These are phyloP conservation scores for Odontamblyopus rebecca DNA, from an alignment of 2,797 vertebrate species.

Conservation along the genomic window DNA sequence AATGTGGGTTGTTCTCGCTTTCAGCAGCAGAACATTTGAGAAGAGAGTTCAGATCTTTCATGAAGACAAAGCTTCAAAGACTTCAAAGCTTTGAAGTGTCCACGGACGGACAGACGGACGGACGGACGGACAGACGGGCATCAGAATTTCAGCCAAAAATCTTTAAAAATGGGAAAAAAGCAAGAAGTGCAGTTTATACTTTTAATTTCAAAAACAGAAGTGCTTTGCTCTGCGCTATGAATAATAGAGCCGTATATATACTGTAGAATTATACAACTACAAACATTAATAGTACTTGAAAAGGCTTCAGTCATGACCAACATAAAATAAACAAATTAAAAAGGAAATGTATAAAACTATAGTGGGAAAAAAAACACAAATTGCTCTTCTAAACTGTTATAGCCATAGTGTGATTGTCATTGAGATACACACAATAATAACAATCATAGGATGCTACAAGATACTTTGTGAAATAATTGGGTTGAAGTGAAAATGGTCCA, in stretches of 20 bases:
- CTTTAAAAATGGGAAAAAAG: background rate
- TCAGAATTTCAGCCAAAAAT: background rate
- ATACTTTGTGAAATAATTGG: background rate
- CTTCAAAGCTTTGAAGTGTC: no score
- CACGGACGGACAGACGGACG: no score
- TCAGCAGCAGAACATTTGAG: no score
- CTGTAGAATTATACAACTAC: background rate
- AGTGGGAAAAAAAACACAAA: background rate
- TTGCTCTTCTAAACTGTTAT: background rate
- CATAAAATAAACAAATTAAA: background rate
- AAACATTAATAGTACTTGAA: background rate
- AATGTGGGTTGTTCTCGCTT: no score
- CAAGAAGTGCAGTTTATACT: background rate
- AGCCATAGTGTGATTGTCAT: constrained; percentile 7
- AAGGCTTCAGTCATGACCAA: background rate
- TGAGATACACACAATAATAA: background rate
- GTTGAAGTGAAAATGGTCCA: constrained; percentile 5
- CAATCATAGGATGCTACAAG: constrained; percentile 1
- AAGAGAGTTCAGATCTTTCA: no score
- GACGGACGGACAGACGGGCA: no score
- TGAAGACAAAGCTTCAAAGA: no score
- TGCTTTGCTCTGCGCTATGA: background rate
- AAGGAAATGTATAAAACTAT: background rate
- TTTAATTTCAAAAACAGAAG: background rate
- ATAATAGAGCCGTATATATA: background rate